Evolutionary conservation across 37 sponge, comb jelly and placozoan genomes (phyloP).

Genomic region (Ianthella basta): DNA sequence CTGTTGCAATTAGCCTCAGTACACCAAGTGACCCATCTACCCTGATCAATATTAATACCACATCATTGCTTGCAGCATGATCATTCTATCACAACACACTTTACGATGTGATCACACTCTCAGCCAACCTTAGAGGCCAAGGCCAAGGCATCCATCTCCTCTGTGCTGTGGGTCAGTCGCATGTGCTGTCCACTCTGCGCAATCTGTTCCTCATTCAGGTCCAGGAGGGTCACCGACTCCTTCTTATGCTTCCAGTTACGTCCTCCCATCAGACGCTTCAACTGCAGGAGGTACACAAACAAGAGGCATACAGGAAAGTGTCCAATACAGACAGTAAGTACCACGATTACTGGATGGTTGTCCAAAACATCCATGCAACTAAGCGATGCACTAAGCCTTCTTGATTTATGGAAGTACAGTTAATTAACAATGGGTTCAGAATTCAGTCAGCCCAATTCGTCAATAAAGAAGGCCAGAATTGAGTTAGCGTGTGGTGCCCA

Average conservation of each 20-base stretch:
- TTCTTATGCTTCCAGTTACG: conserved; percentile 18
- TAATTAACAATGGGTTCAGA: no score
- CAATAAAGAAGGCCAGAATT: no score
- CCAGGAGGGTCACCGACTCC: neutral
- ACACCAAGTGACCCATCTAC: neutral
- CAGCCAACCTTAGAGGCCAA: neutral
- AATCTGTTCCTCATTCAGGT: conserved; percentile 17
- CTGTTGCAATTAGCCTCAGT: neutral
- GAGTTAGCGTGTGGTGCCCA: no score
- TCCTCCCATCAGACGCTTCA: conserved; percentile 27
- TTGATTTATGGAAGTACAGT: no score
- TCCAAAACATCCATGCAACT: no score
- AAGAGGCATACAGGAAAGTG: no score
- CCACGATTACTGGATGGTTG: no score
- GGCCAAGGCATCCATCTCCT: conserved; percentile 15
- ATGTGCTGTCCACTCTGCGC: conserved; percentile 15
- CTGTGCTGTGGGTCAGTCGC: conserved; percentile 18
- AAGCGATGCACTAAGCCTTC: no score
- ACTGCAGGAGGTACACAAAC: neutral
- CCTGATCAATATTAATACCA: neutral
- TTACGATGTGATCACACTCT: neutral
- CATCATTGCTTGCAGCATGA: neutral
- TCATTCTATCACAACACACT: neutral
- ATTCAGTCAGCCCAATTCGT: no score
- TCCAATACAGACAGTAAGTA: no score